These are phyloP conservation scores for Noctua janthe DNA, from an alignment of 2,888 invertebrate genomes.

Conservation along the genomic window DNA sequence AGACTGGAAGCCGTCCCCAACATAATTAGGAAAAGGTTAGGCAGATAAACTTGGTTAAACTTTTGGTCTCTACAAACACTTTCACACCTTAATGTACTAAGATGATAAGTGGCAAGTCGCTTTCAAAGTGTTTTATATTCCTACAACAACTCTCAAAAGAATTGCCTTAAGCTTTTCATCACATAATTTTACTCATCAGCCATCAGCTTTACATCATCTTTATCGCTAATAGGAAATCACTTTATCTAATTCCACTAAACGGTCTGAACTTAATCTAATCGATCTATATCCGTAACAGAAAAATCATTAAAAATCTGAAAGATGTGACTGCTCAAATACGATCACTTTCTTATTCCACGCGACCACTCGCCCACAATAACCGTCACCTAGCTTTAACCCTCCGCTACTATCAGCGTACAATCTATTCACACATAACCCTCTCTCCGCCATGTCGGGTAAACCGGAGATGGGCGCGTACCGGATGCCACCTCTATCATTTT, in stretches of 20 bases:
- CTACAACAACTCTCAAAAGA: background rate
- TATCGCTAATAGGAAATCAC: background rate
- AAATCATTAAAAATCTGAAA: background rate
- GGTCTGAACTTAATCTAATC: background rate
- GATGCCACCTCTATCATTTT: conserved; percentile 58
- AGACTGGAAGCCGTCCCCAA: no score
- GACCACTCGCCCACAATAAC: conserved; percentile 12
- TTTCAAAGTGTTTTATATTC: background rate
- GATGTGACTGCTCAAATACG: background rate
- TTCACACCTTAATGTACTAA: background rate
- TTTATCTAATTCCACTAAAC: background rate
- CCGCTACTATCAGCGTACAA: conserved; percentile 1
- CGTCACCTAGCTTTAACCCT: conserved; percentile 18
- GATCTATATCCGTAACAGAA: background rate
- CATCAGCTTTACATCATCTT: background rate
- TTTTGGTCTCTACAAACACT: background rate
- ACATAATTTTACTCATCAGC: no score
- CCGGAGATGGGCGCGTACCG: conserved; percentile 61
- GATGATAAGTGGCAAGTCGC: background rate
- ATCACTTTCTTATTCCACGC: background rate
- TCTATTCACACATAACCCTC: conserved; percentile 49
- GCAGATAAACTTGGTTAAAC: background rate
- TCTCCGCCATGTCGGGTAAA: conserved; percentile 36
- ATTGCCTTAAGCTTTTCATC: background rate
- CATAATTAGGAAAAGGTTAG: no score